Conservation (phyloP, 2,113 vertebrate genomes). For the Phodopus roborovskii region DNA sequence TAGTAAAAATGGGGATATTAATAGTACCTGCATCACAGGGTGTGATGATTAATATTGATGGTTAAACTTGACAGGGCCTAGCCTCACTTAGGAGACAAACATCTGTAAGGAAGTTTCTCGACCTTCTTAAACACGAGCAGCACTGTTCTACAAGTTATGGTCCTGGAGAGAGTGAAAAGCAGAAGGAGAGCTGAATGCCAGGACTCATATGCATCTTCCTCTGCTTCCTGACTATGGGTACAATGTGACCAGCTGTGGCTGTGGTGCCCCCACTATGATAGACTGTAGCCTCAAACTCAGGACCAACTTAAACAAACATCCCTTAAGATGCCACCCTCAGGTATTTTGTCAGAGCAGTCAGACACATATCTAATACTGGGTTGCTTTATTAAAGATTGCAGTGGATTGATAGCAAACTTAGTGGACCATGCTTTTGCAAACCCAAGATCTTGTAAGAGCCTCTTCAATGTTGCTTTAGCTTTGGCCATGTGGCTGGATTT, state of each 20-base stretch:
- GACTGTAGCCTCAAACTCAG: too few relatives aligned
- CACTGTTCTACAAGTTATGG: neutral
- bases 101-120: neutral
- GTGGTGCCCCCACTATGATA: neutral
- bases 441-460: neutral
- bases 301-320: neutral
- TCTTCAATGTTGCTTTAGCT: neutral
- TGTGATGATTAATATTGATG: neutral
- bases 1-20: neutral
- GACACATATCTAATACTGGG: neutral
- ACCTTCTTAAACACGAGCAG: neutral
- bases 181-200: neutral
- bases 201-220: neutral
- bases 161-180: neutral
- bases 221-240: neutral
- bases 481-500: neutral
- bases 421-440: neutral
- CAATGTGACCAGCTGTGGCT: neutral
- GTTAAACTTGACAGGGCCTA: neutral
- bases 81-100: neutral
- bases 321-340: neutral
- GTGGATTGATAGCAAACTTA: neutral
- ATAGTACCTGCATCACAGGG: neutral
- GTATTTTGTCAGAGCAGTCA: neutral
- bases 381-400: neutral